A percentile compares a stretch with the other conserved stretches of the same genome.
These are phyloP conservation scores for Odontamblyopus lacepedii DNA, from an alignment of 2,797 vertebrate genomes.

Conservation along the genomic window DNA sequence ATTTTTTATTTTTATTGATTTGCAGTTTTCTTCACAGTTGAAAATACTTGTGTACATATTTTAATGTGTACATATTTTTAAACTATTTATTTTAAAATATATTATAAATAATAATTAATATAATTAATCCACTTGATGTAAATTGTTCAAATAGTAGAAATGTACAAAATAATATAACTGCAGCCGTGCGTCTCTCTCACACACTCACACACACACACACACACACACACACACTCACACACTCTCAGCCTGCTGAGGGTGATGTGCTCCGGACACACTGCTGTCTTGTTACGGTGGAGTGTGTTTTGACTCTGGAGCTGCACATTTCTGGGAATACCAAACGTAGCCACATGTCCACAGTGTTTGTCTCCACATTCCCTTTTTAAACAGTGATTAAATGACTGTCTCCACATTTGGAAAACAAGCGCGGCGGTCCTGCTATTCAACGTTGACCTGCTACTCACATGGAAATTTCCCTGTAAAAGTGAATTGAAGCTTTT, in stretches of 20 bases:
- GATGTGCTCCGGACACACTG: background rate
- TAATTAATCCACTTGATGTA: background rate
- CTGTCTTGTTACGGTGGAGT: conserved; percentile 24
- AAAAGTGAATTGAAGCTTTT: conserved; percentile 9
- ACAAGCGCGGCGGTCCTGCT: background rate
- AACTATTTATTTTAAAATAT: background rate
- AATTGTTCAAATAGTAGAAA: background rate
- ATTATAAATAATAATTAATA: background rate
- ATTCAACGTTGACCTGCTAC: conserved; percentile 6
- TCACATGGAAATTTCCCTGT: background rate
- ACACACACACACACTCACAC: background rate
- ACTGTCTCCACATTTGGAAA: conserved; percentile 9
- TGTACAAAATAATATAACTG: background rate
- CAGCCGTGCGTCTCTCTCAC: background rate
- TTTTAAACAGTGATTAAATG: conserved; percentile 31
- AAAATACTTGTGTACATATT: background rate
- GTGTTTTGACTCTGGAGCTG: conserved; percentile 21
- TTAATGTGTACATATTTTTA: background rate
- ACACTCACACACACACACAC: background rate
- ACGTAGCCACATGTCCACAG: conserved; percentile 14
- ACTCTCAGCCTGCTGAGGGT: background rate
- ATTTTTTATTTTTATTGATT: background rate
- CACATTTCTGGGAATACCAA: conserved; percentile 36
- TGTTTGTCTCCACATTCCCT: conserved; percentile 35
- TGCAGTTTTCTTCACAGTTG: background rate